phyloP scores from a whole-genome alignment of 2,888 invertebrate species.

The Macrosiphum euphorbiae region DNA sequence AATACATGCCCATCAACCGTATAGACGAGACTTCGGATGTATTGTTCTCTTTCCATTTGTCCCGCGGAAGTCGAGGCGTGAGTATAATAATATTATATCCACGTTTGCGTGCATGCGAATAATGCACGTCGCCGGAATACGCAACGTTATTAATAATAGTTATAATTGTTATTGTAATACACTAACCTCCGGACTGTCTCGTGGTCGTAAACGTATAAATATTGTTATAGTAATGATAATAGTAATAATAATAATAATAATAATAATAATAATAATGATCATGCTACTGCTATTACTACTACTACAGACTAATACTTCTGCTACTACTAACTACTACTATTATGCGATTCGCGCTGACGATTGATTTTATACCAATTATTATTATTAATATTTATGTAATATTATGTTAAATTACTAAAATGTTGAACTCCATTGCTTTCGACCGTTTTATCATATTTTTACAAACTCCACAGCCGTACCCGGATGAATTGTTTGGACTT shows the following conservation, averaged over 20 bases:
- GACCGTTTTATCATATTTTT: neutral
- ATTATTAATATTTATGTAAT: neutral
- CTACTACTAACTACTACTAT: neutral
- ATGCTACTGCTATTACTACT: neutral
- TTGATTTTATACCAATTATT: neutral
- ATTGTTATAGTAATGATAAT: neutral
- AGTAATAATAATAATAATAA: neutral
- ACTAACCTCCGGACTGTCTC: neutral
- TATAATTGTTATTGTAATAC: neutral
- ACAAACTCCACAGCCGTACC: neutral
- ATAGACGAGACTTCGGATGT: neutral
- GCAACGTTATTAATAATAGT: conserved; percentile 7
- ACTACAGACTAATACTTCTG: neutral
- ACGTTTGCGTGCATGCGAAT: neutral
- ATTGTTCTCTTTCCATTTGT: neutral
- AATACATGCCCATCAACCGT: neutral
- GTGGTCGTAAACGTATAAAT: neutral
- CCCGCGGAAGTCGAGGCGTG: neutral
- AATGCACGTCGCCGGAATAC: neutral
- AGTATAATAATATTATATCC: neutral
- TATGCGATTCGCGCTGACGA: neutral
- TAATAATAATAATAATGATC: neutral
- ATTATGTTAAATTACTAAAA: neutral
- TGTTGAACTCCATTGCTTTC: neutral
- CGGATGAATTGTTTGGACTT: neutral